Evolutionary conservation across 2,797 vertebrate species (phyloP), one percentile per base, ranked within the genome.

Genomic region (Sardinella longiceps): DNA sequence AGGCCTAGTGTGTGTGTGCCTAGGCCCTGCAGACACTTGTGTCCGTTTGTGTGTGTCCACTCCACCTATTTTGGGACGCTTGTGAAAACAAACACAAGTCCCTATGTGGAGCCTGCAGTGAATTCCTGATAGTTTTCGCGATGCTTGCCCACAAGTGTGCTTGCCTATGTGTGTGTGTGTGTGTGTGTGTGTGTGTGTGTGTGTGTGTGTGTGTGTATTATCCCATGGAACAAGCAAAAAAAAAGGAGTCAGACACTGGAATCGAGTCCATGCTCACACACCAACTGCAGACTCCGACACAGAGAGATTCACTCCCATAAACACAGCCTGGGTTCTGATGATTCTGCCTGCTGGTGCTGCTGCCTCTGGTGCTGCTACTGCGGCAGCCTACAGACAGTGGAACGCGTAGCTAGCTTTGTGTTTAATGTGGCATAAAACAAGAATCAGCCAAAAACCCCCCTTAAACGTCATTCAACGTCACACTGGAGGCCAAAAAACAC

Each of bases 71-170:
- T 43, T 77, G 39, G 37, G 70, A 33, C 18, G 18, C 33, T 77
- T 77, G 70, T 77, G 37, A 77, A 77, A 77, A 77, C 70, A 77
- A 77, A 77, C 70, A 77, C 28, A 33, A 77, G 33, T 43, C 37
- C 33, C 70, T 77, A 77, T 77, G 70, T 43, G 37, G 70, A 77
- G 70, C 70, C 33, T 77, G 70, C 37, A 6, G 15, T 39, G 70
- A 39, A 77, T 39, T 77, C 70, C 70, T 77, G 70, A 39, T 43
- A 23, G 70, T 77, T 77, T 77, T 43, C 5, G 18, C 15, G 33
- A 77, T 39, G 33, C 70, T 39, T 43, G 33, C 70, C 70, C 15
- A 23, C 70, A 43, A 77, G 33, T 77, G 70, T 11, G 11, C 33
- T 33, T 6, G 30, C 2, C 33, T 23, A 1, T 39, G 70, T 39